Percentiles rank a stretch among this genome's conserved stretches.
Conservation (phyloP, 2,113 vertebrate genomes). For the Forbesichthys papilliferus region DNA sequence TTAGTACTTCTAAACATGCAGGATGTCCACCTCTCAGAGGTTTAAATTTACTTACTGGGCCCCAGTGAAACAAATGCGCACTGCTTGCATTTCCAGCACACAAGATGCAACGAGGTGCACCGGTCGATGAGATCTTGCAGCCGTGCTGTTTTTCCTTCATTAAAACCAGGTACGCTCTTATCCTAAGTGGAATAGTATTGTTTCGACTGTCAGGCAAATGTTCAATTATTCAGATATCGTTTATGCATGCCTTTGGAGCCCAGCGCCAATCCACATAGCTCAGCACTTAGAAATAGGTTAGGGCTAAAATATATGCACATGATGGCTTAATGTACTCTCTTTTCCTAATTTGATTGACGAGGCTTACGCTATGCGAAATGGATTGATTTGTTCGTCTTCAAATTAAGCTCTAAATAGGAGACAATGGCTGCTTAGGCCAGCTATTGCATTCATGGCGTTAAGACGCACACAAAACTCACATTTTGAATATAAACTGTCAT, state of each 20-base stretch:
- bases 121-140: conserved; percentile 31
- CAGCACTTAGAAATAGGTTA: conserved; percentile 33
- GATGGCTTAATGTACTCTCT: conserved; percentile 5
- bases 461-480: too few species aligned
- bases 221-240: conserved; percentile 67
- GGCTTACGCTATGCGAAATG: conserved; percentile 1
- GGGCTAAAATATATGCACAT: conserved; percentile 17
- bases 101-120: conserved; percentile 30
- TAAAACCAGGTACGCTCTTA: conserved; percentile 44
- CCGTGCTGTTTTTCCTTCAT: conserved; percentile 11
- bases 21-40: too few species aligned
- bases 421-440: background rate
- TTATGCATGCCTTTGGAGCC: conserved; percentile 34
- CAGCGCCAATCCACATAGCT: conserved; percentile 38
- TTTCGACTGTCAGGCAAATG: conserved; percentile 37
- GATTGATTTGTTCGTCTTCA: conserved; percentile 12
- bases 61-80: background rate
- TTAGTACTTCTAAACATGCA: too few species aligned
- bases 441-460: too few species aligned
- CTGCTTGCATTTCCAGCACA: background rate
- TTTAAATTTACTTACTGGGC: too few species aligned
- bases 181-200: conserved; percentile 51
- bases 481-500: too few species aligned
- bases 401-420: conserved; percentile 2
- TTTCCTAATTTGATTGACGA: background rate